Evolutionary conservation across 2,797 vertebrate species (phyloP).

Genomic region (Neoniphon sammara): DNA sequence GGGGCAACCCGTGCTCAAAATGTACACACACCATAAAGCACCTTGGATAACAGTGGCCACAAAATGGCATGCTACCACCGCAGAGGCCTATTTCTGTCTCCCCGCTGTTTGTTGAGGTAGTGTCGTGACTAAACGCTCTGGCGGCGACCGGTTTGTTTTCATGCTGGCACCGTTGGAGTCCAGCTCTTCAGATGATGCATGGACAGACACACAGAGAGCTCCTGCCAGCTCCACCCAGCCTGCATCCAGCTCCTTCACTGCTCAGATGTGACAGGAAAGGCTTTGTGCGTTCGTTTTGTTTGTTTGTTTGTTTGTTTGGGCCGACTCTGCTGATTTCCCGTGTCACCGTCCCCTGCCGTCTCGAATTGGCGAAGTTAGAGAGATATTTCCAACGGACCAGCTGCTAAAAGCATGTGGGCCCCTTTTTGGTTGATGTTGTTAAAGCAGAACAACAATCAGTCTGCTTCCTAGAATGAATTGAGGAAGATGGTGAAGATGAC

Average conservation of each 20-base stretch:
- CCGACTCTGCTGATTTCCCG: slow-evolving; percentile 18
- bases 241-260: background rate
- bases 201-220: slow-evolving; percentile 7
- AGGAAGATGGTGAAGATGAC: background rate
- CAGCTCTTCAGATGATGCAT: slow-evolving; percentile 46
- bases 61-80: background rate
- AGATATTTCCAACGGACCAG: slow-evolving; percentile 12
- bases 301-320: slow-evolving; percentile 17
- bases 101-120: slow-evolving; percentile 23
- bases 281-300: background rate
- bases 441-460: background rate
- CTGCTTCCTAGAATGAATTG: background rate
- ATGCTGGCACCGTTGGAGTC: slow-evolving; percentile 43
- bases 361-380: slow-evolving; percentile 33
- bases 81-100: background rate
- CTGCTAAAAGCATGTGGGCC: background rate
- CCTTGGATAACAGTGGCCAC: background rate
- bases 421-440: background rate
- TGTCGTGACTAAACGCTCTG: slow-evolving; percentile 31
- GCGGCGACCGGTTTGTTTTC: slow-evolving; percentile 49
- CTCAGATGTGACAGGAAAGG: slow-evolving; percentile 25
- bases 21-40: background rate
- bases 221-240: slow-evolving; percentile 16
- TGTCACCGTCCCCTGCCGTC: slow-evolving; percentile 18
- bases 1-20: background rate